Evolutionary conservation across 2,888 invertebrate species (phyloP), one percentile per base, ranked within the genome.

Genomic region (Camptogramma bilineatum): DNA sequence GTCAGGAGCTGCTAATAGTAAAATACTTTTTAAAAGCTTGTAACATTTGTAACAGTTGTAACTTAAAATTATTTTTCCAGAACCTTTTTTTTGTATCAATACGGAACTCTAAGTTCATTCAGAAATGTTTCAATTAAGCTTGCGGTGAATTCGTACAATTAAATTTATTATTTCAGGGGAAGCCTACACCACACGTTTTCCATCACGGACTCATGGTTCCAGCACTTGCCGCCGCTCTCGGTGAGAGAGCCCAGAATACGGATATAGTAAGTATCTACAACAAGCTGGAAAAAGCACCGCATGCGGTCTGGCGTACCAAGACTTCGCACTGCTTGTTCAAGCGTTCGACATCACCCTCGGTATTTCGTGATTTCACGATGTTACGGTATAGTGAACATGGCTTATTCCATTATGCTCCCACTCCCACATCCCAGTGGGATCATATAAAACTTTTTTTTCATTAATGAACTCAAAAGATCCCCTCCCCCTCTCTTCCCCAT

Each of bases 141-240:
- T 13, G 34, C 13, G 13, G 34, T 13, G 4, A 39, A 39, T 39
- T 39, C 13, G 34, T 13, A 13, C 4, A 42, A 10, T 10, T 48
- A 9, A 9, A 44, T 17, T 50, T 7, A 18, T 55, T 52, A 39
- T 66, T 83, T 53, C 80, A 92, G 91, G 70, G 73, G 77, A n/a
- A 70, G 69, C 10, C 73, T 93, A 18, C 74, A 80, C 42, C 69
- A 73, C 46, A 77, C 81, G 18, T 92, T 92, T 71, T 70, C 77
- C 24, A 69, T 72, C 51, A 90, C 92, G 4, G 89, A 90, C 70
- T 68, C 69, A 7, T 71, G 78, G n/a, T 72, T 93, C 44, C 73
- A 75, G 17, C 67, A 80, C 7, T 73, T 84, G 31, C 74, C 81
- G n/a, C 74, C 73, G 60, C 63, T 70, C 21, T 56, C 76, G 50